Conservation (phyloP, 2,888 invertebrate species). For the Cryptocheilus praepositus region DNA sequence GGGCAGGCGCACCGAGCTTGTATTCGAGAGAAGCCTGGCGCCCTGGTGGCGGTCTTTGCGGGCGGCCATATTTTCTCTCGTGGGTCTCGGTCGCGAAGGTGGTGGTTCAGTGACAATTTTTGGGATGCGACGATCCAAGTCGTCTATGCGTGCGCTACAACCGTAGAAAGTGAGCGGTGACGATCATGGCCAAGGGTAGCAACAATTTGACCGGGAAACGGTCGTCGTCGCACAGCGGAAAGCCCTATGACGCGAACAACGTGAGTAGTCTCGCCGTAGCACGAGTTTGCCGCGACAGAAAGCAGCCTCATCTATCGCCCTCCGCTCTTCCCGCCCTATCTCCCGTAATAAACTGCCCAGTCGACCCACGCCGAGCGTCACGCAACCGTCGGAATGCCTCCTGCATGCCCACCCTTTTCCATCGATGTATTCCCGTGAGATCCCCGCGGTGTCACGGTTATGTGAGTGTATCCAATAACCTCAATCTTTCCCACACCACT, state of each 20-base stretch:
- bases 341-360: slow-evolving; percentile 24
- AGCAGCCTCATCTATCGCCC: slow-evolving; percentile 26
- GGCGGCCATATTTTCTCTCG: slow-evolving; percentile 72
- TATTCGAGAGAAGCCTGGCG: slow-evolving; percentile 54
- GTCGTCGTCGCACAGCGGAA: slow-evolving; percentile 66
- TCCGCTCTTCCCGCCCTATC: slow-evolving; percentile 33
- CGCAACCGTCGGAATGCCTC: neutral
- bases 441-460: slow-evolving; percentile 44
- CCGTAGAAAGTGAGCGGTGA: slow-evolving; percentile 36
- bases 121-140: slow-evolving; percentile 66
- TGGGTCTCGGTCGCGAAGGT: slow-evolving; percentile 64
- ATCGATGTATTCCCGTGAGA: slow-evolving; percentile 47
- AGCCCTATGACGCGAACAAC: slow-evolving; percentile 76
- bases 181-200: slow-evolving; percentile 71
- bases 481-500: slow-evolving; percentile 45
- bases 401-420: slow-evolving; percentile 41
- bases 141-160: slow-evolving; percentile 49
- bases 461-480: slow-evolving; percentile 55
- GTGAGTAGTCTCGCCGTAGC: slow-evolving; percentile 70
- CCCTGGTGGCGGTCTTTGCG: slow-evolving; percentile 58
- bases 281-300: slow-evolving; percentile 33
- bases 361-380: slow-evolving; percentile 1
- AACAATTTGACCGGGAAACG: slow-evolving; percentile 69
- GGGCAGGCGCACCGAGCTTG: slow-evolving; percentile 39
- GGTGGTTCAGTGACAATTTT: slow-evolving; percentile 64